Base-by-base conservation (phyloP, 2,113 vertebrate species). In the Cathartes aura region DNA sequence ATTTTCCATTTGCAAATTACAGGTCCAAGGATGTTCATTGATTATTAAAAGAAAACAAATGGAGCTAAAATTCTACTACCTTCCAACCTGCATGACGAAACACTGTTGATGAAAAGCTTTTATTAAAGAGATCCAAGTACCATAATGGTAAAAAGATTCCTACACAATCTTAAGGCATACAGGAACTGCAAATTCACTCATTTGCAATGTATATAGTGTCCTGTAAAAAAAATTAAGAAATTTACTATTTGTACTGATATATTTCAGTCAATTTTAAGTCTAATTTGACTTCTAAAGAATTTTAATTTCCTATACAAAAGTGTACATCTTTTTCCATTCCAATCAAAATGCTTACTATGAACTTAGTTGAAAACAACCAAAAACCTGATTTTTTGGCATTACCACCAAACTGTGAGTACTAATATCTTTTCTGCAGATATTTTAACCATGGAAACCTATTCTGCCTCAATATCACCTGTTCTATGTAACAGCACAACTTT, bases 401-500 rank as follows among this genome's bases (percentile, higher is more conserved):
- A 60, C 48, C 53, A 90, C 76, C 34, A 38, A 60, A 20, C 67
- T 62, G 70, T 87, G 48, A 96, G 52, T 48, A 63, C 42, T 47
- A 72, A 42, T 23, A 89, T 3, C 6, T 48, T 85, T 42, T 9
- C 27, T 30, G 82, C 58, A 74, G 78, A 22, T 8, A n/a, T 21
- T 71, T 52, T 60, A 32, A 92, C 84, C 88, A 99, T 99, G 99
- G 99, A 99, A 98, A 96, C 90, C 82, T 97, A 98, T 20, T 90
- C 96, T 34, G 94, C 96, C 48, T 94, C 98, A 60, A 5, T 97
- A 90, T 89, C 98, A 82, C 98, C 98, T 34, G 97, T 98, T 63
- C 80, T 98, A 74, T 97, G 97, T 47, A 99, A 99, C 60, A 80
- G 89, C 84, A 99, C 98, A 12, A 96, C 98, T 72, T 92, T 89